These are phyloP conservation scores for Hemibagrus guttatus DNA, from an alignment of 2,797 vertebrate species.

Conservation along the genomic window DNA sequence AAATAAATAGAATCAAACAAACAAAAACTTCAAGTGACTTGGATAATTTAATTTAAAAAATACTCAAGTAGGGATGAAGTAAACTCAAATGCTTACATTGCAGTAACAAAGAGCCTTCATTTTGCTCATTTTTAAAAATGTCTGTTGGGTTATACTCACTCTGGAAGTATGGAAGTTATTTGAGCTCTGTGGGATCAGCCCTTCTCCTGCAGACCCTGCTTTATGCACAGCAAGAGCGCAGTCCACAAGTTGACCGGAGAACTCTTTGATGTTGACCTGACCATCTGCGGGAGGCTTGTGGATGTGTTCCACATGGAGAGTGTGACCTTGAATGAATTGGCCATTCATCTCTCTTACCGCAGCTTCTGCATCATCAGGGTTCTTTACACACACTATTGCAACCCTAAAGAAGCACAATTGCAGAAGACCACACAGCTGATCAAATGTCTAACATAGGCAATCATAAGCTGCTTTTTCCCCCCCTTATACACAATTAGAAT, in stretches of 20 bases:
- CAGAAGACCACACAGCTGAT: not conserved
- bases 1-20: not conserved
- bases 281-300: not conserved
- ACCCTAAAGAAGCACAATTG: conserved; percentile 54
- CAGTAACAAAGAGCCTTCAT: not conserved
- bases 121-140: not conserved
- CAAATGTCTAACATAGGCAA: not conserved
- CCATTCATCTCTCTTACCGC: conserved; percentile 63
- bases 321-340: conserved; percentile 42
- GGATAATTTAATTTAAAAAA: not conserved
- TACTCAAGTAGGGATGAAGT: not conserved
- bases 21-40: not conserved
- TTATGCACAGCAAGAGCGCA: conserved; percentile 5
- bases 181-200: not conserved
- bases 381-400: conserved; percentile 61
- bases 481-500: not conserved
- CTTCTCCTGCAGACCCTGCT: conserved; percentile 7
- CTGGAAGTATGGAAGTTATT: not conserved
- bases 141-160: conserved; percentile 43
- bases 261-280: conserved; percentile 28
- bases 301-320: conserved; percentile 61
- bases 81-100: not conserved
- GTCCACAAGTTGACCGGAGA: conserved; percentile 4
- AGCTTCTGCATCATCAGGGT: conserved; percentile 51
- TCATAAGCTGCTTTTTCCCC: not conserved